Evolutionary conservation across 2,113 vertebrate species (phyloP).

Genomic region (Clupea harengus): DNA sequence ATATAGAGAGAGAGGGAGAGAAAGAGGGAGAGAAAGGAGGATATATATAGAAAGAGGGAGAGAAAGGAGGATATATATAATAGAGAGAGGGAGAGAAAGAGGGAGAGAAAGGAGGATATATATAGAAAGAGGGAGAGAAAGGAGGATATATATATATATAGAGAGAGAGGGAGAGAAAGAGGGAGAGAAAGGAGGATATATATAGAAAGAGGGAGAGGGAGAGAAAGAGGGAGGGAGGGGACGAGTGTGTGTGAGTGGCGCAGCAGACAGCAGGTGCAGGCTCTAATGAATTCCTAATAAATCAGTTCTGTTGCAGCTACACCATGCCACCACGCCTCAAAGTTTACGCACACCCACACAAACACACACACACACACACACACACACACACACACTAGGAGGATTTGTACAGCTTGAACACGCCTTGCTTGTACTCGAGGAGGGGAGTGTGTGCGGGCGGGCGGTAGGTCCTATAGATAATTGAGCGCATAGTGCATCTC

Average conservation of each 20-base stretch:
- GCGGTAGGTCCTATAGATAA: too few relatives aligned
- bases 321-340: not conserved
- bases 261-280: not conserved
- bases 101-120: not conserved
- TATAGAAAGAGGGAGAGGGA: not conserved
- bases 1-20: not conserved
- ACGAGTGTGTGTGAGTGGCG: not conserved
- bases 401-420: too few relatives aligned
- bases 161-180: not conserved
- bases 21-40: not conserved
- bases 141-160: not conserved
- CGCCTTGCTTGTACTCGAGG: too few relatives aligned
- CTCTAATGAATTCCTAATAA: conserved; percentile 15
- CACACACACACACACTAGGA: not conserved
- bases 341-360: not conserved
- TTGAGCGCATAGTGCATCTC: too few relatives aligned
- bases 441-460: too few relatives aligned
- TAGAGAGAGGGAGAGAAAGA: not conserved
- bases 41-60: not conserved
- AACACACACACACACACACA: not conserved
- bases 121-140: not conserved
- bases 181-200: not conserved
- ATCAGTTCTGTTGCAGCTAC: conserved; percentile 10
- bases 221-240: not conserved
- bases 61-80: not conserved